Evolutionary conservation across 2,113 vertebrate genomes (phyloP).

Genomic region (Acrocephalus kingi): DNA sequence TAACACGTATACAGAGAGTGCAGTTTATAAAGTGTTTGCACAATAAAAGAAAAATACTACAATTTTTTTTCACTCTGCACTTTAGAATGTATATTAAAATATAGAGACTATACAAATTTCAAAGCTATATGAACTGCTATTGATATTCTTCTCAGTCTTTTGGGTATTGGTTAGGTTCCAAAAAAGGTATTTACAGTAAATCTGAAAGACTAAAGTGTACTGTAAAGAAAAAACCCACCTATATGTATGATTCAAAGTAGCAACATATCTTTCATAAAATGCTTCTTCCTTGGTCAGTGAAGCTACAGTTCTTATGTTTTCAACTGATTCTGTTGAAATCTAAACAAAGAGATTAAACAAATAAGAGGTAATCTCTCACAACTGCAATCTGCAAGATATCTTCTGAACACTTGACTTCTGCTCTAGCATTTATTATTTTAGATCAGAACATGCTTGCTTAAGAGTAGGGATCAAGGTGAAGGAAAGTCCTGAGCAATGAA

Average conservation of each 20-base stretch:
- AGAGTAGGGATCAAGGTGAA: background rate
- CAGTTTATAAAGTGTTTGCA: background rate
- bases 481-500: background rate
- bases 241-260: constrained; percentile 54
- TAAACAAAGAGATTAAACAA: constrained; percentile 43
- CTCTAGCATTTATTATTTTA: background rate
- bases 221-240: constrained; percentile 40
- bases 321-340: constrained; percentile 70
- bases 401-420: background rate
- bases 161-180: background rate
- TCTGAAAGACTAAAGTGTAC: background rate
- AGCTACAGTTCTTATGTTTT: constrained; percentile 69
- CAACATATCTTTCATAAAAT: constrained; percentile 61
- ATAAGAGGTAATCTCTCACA: background rate
- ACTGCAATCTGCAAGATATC: background rate
- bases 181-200: background rate
- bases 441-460: background rate
- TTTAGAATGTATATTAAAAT: background rate
- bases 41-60: background rate
- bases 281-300: constrained; percentile 65
- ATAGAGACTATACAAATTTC: background rate
- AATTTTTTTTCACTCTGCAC: background rate
- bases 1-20: background rate
- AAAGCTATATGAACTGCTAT: background rate
- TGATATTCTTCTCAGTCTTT: background rate